A percentile compares a stretch with the other conserved stretches of the same genome.
These are phyloP conservation scores for Sinopyrophorus schimmeli DNA, from an alignment of 2,888 invertebrate genomes.

Conservation along the genomic window DNA sequence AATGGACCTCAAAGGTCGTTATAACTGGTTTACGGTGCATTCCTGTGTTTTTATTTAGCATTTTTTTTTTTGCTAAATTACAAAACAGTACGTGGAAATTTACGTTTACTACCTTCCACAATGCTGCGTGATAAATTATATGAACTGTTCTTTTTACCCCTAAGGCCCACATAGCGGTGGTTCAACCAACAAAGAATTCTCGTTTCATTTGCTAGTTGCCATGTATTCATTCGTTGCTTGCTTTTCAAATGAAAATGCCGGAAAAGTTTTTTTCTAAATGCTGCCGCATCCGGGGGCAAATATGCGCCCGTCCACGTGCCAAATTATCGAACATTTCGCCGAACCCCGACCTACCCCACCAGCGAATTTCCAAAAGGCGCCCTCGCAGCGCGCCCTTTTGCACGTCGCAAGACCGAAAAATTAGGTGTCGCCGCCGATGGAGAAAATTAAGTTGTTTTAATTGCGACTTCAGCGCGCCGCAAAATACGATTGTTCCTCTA, in stretches of 20 bases:
- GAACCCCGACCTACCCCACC: constrained; percentile 18
- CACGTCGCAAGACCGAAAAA: too few species aligned
- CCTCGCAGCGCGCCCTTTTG: too few species aligned
- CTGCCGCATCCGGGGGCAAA: too few species aligned
- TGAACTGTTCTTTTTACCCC: constrained; percentile 43
- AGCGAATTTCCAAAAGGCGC: constrained; percentile 2
- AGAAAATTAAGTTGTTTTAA: constrained; percentile 17
- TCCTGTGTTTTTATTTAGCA: too few species aligned
- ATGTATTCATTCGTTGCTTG: constrained; percentile 42
- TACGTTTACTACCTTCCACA: too few species aligned
- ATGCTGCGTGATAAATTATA: constrained; percentile 33
- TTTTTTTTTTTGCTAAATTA: too few species aligned
- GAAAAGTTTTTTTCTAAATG: constrained; percentile 45
- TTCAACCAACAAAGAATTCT: constrained; percentile 46
- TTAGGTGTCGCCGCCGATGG: too few species aligned
- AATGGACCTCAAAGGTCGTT: too few species aligned
- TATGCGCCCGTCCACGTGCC: too few species aligned
- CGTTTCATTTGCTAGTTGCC: constrained; percentile 49
- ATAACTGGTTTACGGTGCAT: too few species aligned
- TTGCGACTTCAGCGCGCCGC: constrained; percentile 7
- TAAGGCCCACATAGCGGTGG: constrained; percentile 42
- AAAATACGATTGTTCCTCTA: constrained; percentile 14
- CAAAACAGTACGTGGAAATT: too few species aligned
- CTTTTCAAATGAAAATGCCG: constrained; percentile 50
- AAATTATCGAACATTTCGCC: constrained; percentile 8